Conservation (phyloP, 2,888 invertebrate species). For the Drosophila neoperkinsi region DNA sequence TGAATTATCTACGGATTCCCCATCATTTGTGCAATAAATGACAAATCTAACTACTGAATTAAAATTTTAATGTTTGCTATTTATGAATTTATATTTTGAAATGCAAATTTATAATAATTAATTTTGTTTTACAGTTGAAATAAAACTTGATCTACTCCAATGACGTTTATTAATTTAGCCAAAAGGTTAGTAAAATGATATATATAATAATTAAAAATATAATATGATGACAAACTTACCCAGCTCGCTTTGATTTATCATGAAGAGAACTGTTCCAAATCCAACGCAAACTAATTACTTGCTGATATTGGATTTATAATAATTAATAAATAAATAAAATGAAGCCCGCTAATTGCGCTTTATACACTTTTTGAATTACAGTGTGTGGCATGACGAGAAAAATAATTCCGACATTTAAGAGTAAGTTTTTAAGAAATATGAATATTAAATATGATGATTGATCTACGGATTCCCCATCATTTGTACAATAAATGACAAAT, state of each 20-base stretch:
- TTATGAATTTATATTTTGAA: not conserved
- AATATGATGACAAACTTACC: conserved; percentile 66
- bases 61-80: too few relatives aligned
- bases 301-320: conserved; percentile 18
- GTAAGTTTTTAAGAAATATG: not conserved
- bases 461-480: conserved; percentile 14
- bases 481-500: conserved; percentile 10
- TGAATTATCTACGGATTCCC: conserved; percentile 13
- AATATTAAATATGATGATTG: conserved; percentile 1
- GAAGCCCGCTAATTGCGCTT: not conserved
- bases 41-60: conserved; percentile 1
- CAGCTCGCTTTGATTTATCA: conserved; percentile 78
- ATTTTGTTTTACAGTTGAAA: not conserved
- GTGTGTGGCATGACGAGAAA: not conserved
- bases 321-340: not conserved
- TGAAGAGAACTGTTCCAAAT: conserved; percentile 75
- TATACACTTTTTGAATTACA: not conserved
- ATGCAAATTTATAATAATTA: not conserved
- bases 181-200: not conserved
- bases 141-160: not conserved
- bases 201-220: not conserved
- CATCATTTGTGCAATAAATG: conserved; percentile 16
- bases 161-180: not conserved
- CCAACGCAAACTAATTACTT: conserved; percentile 46
- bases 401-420: not conserved